Base-by-base conservation (phyloP, 1,140 invertebrate genomes). In the Drosophila sturtevanti region DNA sequence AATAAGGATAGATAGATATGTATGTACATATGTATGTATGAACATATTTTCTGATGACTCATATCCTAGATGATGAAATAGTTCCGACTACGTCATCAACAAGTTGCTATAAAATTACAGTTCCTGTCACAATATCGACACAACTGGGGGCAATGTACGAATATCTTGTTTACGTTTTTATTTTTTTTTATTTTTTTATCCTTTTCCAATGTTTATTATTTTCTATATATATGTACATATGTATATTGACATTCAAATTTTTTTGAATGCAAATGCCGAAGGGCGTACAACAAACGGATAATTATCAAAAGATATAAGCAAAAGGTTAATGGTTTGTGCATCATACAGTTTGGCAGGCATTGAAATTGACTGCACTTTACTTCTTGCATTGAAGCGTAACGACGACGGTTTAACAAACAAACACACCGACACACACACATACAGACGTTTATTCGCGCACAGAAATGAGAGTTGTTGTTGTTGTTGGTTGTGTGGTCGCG, bases 51-150 rank as follows among this genome's bases (percentile, higher is more conserved):
- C 41, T 75, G 72, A 76, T 76, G 72, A 76, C 72, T 76, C 72
- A 76, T 66, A 76, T 76, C 72, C 72, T 76, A 66, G 58, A 68
- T 68, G 72, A 76, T 76, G 72, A 76, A 63, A 76, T 41, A 48
- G 41, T 48, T 21, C 11, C 18, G 18, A 21, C 41, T 7, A 48
- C 41, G 41, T 48, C 41, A 48, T 48, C 41, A 48, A 48, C 41
- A 48, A 21, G 41, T 48, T 48, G 16, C 16, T 16, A 48, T 14
- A 12, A 38, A 38, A 38, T 5, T 38, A 37, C 10, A 24, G 4
- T 24, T 24, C 22, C 22, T 24, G 22, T 24, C 22, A 24, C 22
- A 2, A 4, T 4, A 2, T 24, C 22, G 4, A 24, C 22, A 24
- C 27, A 4, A 31, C n/a, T n/a, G 27, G 27, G 27, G 27, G 27